Evolutionary conservation across 2,888 invertebrate genomes (phyloP), one percentile per base, ranked within the genome.

Genomic region (Apodemia duryi): DNA sequence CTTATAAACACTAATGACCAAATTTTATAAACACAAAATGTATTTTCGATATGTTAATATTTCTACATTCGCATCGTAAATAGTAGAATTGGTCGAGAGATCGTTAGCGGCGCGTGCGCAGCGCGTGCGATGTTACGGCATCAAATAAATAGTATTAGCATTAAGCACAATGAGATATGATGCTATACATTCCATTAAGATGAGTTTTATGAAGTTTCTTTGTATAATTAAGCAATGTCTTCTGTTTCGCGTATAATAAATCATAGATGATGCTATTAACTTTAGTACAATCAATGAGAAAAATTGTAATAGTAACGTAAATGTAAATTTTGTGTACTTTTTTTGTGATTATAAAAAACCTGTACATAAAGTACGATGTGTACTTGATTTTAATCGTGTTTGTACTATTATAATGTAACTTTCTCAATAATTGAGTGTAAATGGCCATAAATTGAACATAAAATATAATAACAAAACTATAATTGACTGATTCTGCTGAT

Each of bases 61-160:
- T 41, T 41, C 41, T 52, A 52, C 52, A 52, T 52, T 52, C 52
- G 52, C 9, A 29, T 52, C 21, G 52, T 52, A 52, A 63, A 41
- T 41, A 77, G 74, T 75, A 80, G 83, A 85, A 86, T 82, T 70
- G 71, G 76, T 77, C 81, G 28, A 51, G 67, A 70, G 75, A 80
- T 87, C 88, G 86, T 90, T 88, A 89, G 79, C 64, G 83, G 80
- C 88, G 86, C 88, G 88, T 86, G 86, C 83, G 70, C 66, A 64
- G 69, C 71, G 70, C 72, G 86, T 84, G 85, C 85, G 78, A 73
- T 68, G 76, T 80, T 82, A 81, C 79, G 81, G 84, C 77, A 86
- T 87, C 86, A 86, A 75, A 84, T 84, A 79, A 84, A 81, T 80
- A 82, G 77, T 80, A 76, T 79, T 66, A 73, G 61, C 67, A 80